Base-by-base conservation (phyloP, 2,888 invertebrate genomes). In the Muschampia plurimacula region DNA sequence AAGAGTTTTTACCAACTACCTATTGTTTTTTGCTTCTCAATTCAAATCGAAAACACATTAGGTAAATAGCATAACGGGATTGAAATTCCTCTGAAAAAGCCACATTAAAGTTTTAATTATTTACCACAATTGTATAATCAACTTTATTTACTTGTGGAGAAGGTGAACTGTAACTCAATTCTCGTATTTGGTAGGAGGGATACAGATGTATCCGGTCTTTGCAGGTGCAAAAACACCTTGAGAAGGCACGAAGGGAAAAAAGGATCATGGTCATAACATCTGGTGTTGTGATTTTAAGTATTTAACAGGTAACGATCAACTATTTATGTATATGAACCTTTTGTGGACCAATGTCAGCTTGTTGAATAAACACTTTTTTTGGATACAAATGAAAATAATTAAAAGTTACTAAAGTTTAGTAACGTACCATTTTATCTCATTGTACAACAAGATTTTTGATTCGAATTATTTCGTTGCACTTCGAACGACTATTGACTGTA, bases 161-260 rank as follows among this genome's bases (percentile, higher is more conserved):
- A 32, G 13, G 28, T 7, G 13, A 32, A 28, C 32, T 28, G 12
- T 32, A 13, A n/a, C 15, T 55, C 2, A n/a, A 55, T 55, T 5
- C 22, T 22, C 9, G 9, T 49, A 49, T 49, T 60, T 44, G 39
- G 7, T 0, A 57, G 73, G 67, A 57, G 73, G 67, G 67, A 63
- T 69, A 62, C 72, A 73, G 49, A 71, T 72, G 74, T 69, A 75
- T 76, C 77, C 75, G 65, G 65, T 39, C 36, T 46, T 39, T 46
- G 70, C 64, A 70, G 65, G 65, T 70, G 65, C 28, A 44, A 65
- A 59, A 59, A 46, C 65, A 70, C 65, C 65, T 65, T 70, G 57
- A 65, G 41, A 44, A 8, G 46, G 46, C 44, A 46, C 59, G 44
- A 28, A 9, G 32, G 52, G 52, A 69, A 68, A 39, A 63, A 55